phyloP scores from a whole-genome alignment of 2,113 vertebrate genomes.

The Recurvirostra avosetta region DNA sequence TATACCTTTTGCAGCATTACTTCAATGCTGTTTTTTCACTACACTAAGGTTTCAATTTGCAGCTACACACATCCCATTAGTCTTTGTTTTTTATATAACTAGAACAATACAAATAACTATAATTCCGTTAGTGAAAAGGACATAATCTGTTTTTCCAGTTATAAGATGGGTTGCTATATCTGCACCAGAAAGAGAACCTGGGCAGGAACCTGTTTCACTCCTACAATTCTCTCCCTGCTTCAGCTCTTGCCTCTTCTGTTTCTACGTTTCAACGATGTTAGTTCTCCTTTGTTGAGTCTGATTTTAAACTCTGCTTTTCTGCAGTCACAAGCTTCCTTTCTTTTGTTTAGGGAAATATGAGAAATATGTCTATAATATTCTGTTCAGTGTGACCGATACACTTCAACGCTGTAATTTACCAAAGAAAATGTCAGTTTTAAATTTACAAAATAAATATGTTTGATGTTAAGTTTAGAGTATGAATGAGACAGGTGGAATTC shows the following conservation, averaged over 20 bases:
- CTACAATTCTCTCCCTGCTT: not conserved
- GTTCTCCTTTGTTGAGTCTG: not conserved
- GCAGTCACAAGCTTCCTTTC: not conserved
- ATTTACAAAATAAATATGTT: slow-evolving; percentile 31
- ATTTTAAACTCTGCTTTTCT: not conserved
- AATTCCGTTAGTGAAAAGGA: not conserved
- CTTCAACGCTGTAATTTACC: not conserved
- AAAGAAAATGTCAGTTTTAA: not conserved
- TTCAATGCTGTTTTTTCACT: not conserved
- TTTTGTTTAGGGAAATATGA: not conserved
- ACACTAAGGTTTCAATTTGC: not conserved
- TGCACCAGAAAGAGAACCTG: not conserved
- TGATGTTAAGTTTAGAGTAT: not conserved
- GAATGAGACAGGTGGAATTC: not conserved
- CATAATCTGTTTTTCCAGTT: not conserved
- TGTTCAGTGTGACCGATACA: not conserved
- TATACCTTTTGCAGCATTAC: not conserved
- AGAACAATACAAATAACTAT: not conserved
- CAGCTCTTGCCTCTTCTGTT: not conserved
- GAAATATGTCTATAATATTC: not conserved
- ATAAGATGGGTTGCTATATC: not conserved
- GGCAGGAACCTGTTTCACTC: not conserved
- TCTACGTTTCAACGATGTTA: not conserved
- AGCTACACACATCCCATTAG: not conserved
- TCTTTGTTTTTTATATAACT: not conserved